Percentiles rank a stretch among this genome's conserved stretches.
phyloP scores from a whole-genome alignment of 2,113 vertebrate genomes.

The Macroglossus sobrinus region DNA sequence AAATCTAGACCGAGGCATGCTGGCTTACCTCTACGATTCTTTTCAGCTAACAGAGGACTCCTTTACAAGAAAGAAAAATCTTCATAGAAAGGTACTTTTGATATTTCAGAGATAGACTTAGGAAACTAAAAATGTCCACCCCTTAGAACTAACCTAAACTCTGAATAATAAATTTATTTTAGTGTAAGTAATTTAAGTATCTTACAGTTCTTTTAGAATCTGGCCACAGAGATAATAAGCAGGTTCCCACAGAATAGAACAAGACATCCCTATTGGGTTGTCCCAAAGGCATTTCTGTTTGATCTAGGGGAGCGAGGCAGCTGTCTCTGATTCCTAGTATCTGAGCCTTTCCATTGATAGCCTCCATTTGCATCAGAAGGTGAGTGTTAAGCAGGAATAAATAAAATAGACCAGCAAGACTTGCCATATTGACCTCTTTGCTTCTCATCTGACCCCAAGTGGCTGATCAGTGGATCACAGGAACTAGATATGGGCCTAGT shows the following conservation, averaged over 20 bases:
- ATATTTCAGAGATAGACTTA: neutral
- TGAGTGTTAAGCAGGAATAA: neutral
- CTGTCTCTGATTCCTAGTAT: neutral
- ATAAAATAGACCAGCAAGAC: neutral
- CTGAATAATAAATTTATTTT: neutral
- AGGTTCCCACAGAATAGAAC: neutral
- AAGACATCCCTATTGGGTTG: neutral
- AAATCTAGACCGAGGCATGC: constrained; percentile 88
- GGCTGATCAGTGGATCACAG: neutral
- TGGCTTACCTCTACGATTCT: constrained; percentile 92
- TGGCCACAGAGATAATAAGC: neutral
- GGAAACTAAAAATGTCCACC: neutral
- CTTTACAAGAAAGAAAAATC: constrained; percentile 82
- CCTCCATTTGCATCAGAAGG: neutral
- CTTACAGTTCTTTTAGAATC: constrained; percentile 14
- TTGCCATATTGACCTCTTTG: neutral
- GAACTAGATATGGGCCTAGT: neutral
- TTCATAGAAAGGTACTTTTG: constrained; percentile 87
- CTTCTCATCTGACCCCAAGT: neutral
- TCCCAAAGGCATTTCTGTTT: neutral
- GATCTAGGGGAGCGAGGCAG: neutral
- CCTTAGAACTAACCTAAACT: neutral
- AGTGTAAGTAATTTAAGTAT: neutral
- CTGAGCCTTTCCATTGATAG: neutral
- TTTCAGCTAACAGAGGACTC: constrained; percentile 86